Conservation (phyloP, 2,113 vertebrate genomes). For the Otis tarda region DNA sequence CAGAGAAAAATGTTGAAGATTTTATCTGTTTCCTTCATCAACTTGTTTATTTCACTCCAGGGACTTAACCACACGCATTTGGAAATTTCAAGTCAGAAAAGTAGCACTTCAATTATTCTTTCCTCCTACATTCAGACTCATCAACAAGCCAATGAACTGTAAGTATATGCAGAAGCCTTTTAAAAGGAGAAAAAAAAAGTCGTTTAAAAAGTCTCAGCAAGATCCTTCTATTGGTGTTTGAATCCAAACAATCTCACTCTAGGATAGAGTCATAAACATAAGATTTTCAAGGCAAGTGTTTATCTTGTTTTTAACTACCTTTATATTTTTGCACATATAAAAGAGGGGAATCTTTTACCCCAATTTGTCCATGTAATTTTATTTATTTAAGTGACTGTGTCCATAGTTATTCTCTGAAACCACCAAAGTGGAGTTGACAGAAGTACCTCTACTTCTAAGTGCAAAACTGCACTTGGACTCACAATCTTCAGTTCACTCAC, state of each 20-base stretch:
- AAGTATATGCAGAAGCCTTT: neutral
- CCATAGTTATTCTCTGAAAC: neutral
- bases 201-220: neutral
- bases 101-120: slow-evolving; percentile 26
- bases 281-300: neutral
- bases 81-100: slow-evolving; percentile 44
- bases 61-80: slow-evolving; percentile 21
- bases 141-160: neutral
- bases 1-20: neutral
- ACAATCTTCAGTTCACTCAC: neutral
- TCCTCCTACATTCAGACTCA: neutral
- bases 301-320: neutral
- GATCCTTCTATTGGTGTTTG: neutral
- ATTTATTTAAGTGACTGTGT: neutral
- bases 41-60: slow-evolving; percentile 18
- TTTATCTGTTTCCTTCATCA: slow-evolving; percentile 34
- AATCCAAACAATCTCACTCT: neutral
- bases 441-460: neutral
- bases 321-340: neutral
- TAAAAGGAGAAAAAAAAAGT: neutral
- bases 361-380: neutral
- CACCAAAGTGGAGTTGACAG: neutral
- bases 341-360: neutral
- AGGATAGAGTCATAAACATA: neutral
- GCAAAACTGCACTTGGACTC: neutral